Conservation (phyloP, 2,797 vertebrate genomes). For the Microcaecilia unicolor region DNA sequence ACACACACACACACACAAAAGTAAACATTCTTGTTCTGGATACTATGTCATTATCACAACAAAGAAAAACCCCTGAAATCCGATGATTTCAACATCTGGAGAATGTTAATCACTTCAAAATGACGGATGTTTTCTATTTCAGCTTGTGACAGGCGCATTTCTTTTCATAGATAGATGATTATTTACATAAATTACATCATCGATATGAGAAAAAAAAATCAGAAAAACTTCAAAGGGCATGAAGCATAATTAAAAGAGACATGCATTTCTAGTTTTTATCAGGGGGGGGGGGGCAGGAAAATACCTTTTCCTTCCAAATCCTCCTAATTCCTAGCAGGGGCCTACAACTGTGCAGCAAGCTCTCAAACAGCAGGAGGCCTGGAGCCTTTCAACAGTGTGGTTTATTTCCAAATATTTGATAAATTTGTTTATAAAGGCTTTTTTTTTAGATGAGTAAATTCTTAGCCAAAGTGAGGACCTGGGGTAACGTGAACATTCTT, state of each 20-base stretch:
- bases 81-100: constrained; percentile 80
- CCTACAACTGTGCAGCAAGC: background rate
- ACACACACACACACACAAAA: constrained; percentile 55
- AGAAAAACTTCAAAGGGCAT: constrained; percentile 57
- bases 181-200: constrained; percentile 79
- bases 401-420: too few relatives aligned
- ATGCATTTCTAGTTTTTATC: constrained; percentile 31
- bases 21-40: constrained; percentile 78
- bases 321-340: background rate
- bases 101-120: constrained; percentile 77
- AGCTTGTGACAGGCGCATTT: constrained; percentile 67
- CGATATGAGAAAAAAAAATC: constrained; percentile 47
- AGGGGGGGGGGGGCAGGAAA: constrained; percentile 13
- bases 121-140: constrained; percentile 82
- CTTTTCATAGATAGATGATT: constrained; percentile 68
- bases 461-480: too few relatives aligned
- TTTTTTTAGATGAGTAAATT: too few relatives aligned
- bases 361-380: too few relatives aligned
- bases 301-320: constrained; percentile 1
- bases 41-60: constrained; percentile 85
- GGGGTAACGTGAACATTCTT: too few relatives aligned
- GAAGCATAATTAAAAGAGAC: constrained; percentile 57
- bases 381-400: too few relatives aligned
- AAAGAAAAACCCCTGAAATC: constrained; percentile 79
- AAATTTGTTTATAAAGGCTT: too few relatives aligned